Evolutionary conservation across 2,888 invertebrate species (phyloP), one percentile per base, ranked within the genome.

Genomic region (Charanyca ferruginea): DNA sequence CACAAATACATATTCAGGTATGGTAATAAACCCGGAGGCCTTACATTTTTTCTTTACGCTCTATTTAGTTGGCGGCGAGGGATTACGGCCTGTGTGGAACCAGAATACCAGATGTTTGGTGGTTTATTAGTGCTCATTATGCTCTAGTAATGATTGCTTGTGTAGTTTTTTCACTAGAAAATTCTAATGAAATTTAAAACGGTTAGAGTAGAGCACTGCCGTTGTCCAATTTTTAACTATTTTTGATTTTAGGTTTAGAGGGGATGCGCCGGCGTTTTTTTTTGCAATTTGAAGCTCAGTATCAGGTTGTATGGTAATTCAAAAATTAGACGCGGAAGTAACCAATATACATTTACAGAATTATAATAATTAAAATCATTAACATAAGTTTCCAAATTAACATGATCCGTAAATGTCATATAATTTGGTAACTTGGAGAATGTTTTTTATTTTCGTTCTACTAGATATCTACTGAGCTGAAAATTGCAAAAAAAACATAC

Each of bases 1-100:
- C 59, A 72, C 47, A 57, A 72, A 77, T 77, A 77, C 72, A 73
- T 73, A 64, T 71, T 59, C 51, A 63, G 69, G 53, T 64, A 64
- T 76, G 64, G 64, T 66, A 66, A 66, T 77, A 65, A 64, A 67
- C 44, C 45, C 28, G 44, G 60, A 57, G 54, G 44, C 61, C 42
- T 49, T n/a, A 25, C 22, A 54, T 73, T 66, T 57, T 55, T 66
- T 73, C 54, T 77, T 74, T 44, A 73, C 68, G 70, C 61, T 69
- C 60, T 60, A 69, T 71, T 77, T 77, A 45, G 42, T 55, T 48
- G 9, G 32, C 23, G 9, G 28, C 38, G 42, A 62, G 62, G 54
- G 53, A 51, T 63, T 58, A 53, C 25, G 35, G 66, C 22, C 28
- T 57, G 22, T 38, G 8, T 63, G 25, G 2, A 48, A 9, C 9